Evolutionary conservation across 2,888 invertebrate genomes (phyloP).

Genomic region (Pyralis farinalis): DNA sequence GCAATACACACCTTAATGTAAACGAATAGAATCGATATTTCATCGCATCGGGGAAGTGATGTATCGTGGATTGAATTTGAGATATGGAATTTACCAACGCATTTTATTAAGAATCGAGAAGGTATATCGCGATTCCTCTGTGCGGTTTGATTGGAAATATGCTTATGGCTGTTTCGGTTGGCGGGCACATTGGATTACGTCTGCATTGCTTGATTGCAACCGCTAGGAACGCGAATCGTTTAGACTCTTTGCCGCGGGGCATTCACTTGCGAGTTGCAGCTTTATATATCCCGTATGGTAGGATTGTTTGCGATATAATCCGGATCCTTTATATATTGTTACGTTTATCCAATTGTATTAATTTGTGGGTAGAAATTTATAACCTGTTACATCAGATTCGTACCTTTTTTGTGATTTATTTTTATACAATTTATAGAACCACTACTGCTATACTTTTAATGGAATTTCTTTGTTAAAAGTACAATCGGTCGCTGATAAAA

Average conservation of each 20-base stretch:
- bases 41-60: neutral
- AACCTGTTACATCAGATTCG: neutral
- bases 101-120: constrained; percentile 71
- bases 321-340: constrained; percentile 4
- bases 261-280: constrained; percentile 8
- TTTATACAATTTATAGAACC: too few species aligned
- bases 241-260: constrained; percentile 22
- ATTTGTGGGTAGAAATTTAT: neutral
- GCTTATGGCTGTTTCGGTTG: constrained; percentile 56
- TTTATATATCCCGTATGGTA: neutral
- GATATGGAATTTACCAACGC: constrained; percentile 57
- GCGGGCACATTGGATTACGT: constrained; percentile 52
- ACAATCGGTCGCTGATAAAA: too few species aligned
- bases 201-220: constrained; percentile 55
- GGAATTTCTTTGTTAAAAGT: too few species aligned
- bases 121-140: constrained; percentile 55
- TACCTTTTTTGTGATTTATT: too few species aligned
- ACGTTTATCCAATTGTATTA: neutral
- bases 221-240: constrained; percentile 23
- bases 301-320: constrained; percentile 4
- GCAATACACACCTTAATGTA: constrained; percentile 16
- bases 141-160: constrained; percentile 75
- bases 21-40: constrained; percentile 11
- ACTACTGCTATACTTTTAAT: too few species aligned
- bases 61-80: constrained; percentile 19